A percentile compares a stretch with the other conserved stretches of the same genome.
Evolutionary conservation across 2,797 vertebrate genomes (phyloP).

Genomic region (Petrocephalus sullivani): DNA sequence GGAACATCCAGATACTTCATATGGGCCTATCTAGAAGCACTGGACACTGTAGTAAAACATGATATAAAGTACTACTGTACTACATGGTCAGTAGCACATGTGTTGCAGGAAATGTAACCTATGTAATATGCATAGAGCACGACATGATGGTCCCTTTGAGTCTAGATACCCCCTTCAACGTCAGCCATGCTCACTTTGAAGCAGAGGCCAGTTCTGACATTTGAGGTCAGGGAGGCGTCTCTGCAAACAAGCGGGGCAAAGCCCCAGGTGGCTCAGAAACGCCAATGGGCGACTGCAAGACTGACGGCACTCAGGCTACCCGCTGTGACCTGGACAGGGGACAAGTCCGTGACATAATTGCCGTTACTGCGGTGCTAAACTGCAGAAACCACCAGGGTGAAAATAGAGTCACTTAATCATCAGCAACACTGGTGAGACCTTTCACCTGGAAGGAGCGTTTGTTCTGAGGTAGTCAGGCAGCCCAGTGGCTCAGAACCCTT

Average conservation of each 20-base stretch:
- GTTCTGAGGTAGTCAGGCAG: neutral
- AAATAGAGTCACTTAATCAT: slow-evolving; percentile 8
- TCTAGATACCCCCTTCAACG: neutral
- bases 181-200: neutral
- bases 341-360: slow-evolving; percentile 5
- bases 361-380: neutral
- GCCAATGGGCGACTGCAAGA: neutral
- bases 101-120: neutral
- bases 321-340: neutral
- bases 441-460: neutral
- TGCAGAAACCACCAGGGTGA: slow-evolving; percentile 1
- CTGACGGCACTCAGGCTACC: neutral
- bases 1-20: no score
- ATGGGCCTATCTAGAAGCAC: neutral
- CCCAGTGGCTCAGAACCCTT: neutral
- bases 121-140: neutral
- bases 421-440: neutral
- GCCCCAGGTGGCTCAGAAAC: neutral
- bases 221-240: neutral
- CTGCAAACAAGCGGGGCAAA: neutral
- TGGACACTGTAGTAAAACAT: neutral
- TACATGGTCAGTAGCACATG: neutral
- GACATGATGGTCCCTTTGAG: neutral
- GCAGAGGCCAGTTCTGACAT: neutral
- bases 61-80: neutral